These are phyloP conservation scores for Nipponacmea schrenckii DNA, from an alignment of 2,888 invertebrate species.

Conservation along the genomic window DNA sequence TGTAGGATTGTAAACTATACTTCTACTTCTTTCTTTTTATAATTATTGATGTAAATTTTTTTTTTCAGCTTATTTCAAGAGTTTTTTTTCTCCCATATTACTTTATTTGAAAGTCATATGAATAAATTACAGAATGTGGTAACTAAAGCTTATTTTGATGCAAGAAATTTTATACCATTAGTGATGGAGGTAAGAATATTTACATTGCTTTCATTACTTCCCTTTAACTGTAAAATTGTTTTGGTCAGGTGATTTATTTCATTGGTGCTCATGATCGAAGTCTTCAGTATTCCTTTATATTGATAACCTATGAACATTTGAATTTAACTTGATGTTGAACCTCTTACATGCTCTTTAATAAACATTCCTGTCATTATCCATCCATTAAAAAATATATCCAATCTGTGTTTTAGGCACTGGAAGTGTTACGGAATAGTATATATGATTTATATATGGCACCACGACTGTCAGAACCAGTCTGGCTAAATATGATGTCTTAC, in stretches of 20 bases:
- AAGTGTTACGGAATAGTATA: conserved; percentile 71
- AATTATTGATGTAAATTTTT: conserved; percentile 7
- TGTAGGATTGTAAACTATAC: neutral
- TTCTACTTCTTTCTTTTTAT: neutral
- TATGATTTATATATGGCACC: conserved; percentile 78
- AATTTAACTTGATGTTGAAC: too few species aligned
- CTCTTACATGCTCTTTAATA: neutral
- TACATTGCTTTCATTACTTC: too few species aligned
- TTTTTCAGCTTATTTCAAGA: conserved; percentile 74
- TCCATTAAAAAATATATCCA: too few species aligned
- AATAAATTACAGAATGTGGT: conserved; percentile 74
- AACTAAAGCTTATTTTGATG: conserved; percentile 75
- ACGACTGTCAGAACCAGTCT: conserved; percentile 75
- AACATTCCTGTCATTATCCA: neutral
- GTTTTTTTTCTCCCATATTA: conserved; percentile 83
- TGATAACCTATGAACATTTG: too few species aligned
- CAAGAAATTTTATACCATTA: conserved; percentile 69
- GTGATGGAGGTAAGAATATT: conserved; percentile 70
- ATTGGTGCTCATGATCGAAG: too few species aligned
- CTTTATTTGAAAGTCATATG: conserved; percentile 67
- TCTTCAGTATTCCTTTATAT: too few species aligned
- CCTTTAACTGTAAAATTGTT: too few species aligned
- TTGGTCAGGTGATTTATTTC: too few species aligned
- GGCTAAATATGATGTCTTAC: conserved; percentile 75
- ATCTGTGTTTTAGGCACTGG: conserved; percentile 58